These are phyloP conservation scores for Polypterus senegalus DNA, from an alignment of 2,113 vertebrate genomes.

Conservation along the genomic window DNA sequence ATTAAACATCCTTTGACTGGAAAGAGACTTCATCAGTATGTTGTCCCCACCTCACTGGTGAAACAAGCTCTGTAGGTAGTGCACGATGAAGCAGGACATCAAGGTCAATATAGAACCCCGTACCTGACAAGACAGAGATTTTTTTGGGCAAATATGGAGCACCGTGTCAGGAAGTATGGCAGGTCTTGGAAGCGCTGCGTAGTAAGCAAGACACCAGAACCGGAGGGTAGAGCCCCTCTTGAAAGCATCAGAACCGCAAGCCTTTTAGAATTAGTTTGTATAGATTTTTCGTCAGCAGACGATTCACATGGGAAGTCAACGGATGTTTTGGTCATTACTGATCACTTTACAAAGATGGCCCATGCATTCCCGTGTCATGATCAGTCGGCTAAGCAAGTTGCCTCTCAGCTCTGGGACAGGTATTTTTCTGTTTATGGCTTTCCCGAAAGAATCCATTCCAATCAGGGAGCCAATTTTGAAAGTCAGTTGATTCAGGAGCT, in stretches of 20 bases:
- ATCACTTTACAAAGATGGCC: conserved; percentile 15
- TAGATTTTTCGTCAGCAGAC: conserved; percentile 13
- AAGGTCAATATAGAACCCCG: too few species aligned
- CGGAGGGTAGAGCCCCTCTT: too few species aligned
- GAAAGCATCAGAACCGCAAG: conserved; percentile 5
- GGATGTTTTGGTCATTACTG: conserved; percentile 12
- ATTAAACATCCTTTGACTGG: neutral
- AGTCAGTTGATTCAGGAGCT: too few species aligned
- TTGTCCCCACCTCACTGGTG: conserved; percentile 6
- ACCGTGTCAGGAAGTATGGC: too few species aligned
- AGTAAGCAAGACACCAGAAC: too few species aligned
- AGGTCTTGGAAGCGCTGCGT: too few species aligned
- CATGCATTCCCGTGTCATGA: conserved; percentile 5
- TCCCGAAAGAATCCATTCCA: neutral
- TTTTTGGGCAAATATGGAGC: too few species aligned
- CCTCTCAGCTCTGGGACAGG: conserved; percentile 6
- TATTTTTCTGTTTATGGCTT: conserved; percentile 1
- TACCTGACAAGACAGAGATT: too few species aligned
- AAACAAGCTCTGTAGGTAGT: too few species aligned
- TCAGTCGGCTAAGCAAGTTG: conserved; percentile 12
- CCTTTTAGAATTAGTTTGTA: conserved; percentile 13
- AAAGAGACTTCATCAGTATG: conserved; percentile 11
- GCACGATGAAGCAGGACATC: too few species aligned
- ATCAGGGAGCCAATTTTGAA: neutral
- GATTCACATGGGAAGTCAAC: conserved; percentile 7